These are phyloP conservation scores for Lophius piscatorius DNA, from an alignment of 2,113 vertebrate species.

Conservation along the genomic window DNA sequence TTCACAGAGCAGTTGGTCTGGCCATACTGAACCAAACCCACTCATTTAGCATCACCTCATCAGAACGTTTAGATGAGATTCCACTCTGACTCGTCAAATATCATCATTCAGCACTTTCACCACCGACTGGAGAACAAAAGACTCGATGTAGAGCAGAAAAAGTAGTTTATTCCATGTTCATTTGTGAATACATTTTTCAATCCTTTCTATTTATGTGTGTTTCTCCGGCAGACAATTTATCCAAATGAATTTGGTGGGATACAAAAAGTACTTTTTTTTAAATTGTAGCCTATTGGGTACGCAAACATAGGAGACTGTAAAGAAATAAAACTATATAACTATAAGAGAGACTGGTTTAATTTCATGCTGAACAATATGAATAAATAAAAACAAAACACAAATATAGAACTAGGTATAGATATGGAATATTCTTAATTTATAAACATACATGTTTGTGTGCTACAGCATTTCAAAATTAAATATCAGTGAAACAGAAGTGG, in stretches of 20 bases:
- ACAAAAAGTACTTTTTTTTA: no score
- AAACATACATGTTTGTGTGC: slow-evolving; percentile 48
- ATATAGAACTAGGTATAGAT: no score
- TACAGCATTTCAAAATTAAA: slow-evolving; percentile 73
- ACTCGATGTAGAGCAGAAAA: no score
- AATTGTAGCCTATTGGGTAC: no score
- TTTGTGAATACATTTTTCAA: no score
- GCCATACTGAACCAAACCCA: slow-evolving; percentile 67
- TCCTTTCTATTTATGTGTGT: no score
- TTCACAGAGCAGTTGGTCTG: slow-evolving; percentile 84
- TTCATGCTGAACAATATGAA: background rate
- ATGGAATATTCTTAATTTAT: slow-evolving; percentile 40
- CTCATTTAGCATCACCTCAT: background rate
- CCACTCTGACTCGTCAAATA: background rate
- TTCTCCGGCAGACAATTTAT: no score
- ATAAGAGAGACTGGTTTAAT: background rate
- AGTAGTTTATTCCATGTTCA: no score
- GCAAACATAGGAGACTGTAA: no score
- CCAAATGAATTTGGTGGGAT: no score
- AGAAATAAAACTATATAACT: background rate
- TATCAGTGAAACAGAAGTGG: slow-evolving; percentile 68
- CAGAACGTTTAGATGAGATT: no score
- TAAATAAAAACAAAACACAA: slow-evolving; percentile 2
- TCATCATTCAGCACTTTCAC: background rate
- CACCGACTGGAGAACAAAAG: background rate